Evolutionary conservation across 2,113 vertebrate species (phyloP), one percentile per base, ranked within the genome.

Genomic region (Megaceryle torquata): DNA sequence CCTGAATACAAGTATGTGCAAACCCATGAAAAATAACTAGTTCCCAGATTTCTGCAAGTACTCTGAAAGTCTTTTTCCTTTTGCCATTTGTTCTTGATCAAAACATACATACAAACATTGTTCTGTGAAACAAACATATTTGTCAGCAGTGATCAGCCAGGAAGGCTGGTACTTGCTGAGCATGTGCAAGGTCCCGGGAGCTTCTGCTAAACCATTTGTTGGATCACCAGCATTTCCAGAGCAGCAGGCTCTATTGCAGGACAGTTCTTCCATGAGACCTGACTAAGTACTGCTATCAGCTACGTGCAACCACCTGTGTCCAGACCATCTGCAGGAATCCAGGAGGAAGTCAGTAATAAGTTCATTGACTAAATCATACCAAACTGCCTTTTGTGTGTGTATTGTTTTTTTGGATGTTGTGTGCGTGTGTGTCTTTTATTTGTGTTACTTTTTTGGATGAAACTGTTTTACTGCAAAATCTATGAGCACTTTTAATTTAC

Each of bases 381-480:
- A 82, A 79, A 65, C 1, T 0, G 0, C 2, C 3, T 14, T 69
- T 33, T 2, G 24, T 61, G 10, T 8, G 7, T 31, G 15, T 11
- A 15, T 16, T 31, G 22, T 10, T 60, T 21, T 35, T 21, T n/a
- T 16, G 13, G 14, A 41, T 4, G 39, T 41, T 41, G 10, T 41
- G 39, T 41, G 39, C 11, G 39, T 41, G 39, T 41, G 3, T 10
- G 7, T 19, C 57, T 12, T 41, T 35, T 18, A 5, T 7, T 11
- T 65, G 15, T 28, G 13, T 57, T 53, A 26, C 4, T 41, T 29
- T 74, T 61, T 46, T 18, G 0, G 0, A 25, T 37, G 8, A 63
- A 90, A 57, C 11, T 44, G 4, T 37, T 74, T 65, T n/a, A 17
- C 15, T 10, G 10, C 33, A 50, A 86, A 72, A 68, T 15, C 16